phyloP scores from a whole-genome alignment of 2,888 invertebrate species.

The Clepsis dumicolana region DNA sequence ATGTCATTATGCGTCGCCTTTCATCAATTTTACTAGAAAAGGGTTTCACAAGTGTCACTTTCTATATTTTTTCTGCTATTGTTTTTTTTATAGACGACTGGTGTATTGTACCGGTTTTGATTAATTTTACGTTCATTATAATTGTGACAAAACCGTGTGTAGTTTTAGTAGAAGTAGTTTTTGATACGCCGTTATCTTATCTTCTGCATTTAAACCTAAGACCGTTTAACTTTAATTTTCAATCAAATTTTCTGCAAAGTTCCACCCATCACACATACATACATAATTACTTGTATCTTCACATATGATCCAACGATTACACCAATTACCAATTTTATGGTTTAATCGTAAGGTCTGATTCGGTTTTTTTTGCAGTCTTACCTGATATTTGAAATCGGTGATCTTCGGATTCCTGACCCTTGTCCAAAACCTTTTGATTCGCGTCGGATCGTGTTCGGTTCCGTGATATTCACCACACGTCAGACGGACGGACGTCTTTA shows the following conservation, averaged over 20 bases:
- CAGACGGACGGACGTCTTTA: slow-evolving; percentile 66
- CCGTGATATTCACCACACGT: slow-evolving; percentile 66
- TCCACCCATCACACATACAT: background rate
- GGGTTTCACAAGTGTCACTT: slow-evolving; percentile 83
- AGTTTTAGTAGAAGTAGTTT: background rate
- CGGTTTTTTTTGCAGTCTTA: slow-evolving; percentile 75
- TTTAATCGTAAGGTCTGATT: slow-evolving; percentile 56
- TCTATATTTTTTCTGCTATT: slow-evolving; percentile 56
- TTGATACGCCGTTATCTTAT: background rate
- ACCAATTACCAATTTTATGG: slow-evolving; percentile 16
- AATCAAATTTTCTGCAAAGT: background rate
- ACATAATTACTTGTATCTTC: background rate
- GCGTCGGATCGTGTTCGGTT: slow-evolving; percentile 61
- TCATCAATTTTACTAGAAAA: slow-evolving; percentile 82
- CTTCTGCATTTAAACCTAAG: background rate
- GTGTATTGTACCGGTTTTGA: slow-evolving; percentile 20
- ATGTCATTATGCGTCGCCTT: slow-evolving; percentile 78
- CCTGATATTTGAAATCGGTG: slow-evolving; percentile 76
- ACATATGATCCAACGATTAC: too few relatives aligned
- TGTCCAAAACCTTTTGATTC: slow-evolving; percentile 84
- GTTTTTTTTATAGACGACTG: slow-evolving; percentile 50
- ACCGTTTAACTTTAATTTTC: background rate
- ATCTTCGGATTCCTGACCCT: slow-evolving; percentile 76
- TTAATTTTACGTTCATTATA: slow-evolving; percentile 14
- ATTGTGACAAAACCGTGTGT: background rate